Evolutionary conservation across 2,888 invertebrate species (phyloP), one percentile per base, ranked within the genome.

Genomic region (Clanis bilineata): DNA sequence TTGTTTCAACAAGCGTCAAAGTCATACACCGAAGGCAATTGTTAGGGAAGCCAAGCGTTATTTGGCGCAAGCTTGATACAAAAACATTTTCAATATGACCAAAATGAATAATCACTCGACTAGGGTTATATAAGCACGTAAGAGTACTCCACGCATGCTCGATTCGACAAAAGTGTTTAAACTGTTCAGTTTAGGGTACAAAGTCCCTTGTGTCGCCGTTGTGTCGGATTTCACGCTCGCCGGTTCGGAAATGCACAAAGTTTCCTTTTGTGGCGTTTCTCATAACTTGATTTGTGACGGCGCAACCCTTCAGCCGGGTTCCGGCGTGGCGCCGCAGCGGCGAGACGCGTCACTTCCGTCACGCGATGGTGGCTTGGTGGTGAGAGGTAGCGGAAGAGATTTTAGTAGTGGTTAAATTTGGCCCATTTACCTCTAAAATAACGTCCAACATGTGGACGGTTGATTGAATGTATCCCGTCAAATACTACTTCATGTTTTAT

Each of bases 211-310:
- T 57, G 56, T 62, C 61, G 56, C 69, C 70, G 70, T 70, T 76
- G 71, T 74, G 80, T 77, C 77, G 82, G 86, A 90, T 91, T 90
- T 90, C 86, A 90, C 85, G 89, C 88, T 89, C 82, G 86, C 72
- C 82, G 83, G 80, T 72, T 83, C 87, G 90, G 92, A 92, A 90
- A 90, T 90, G 90, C 90, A 87, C 88, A 86, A 90, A 92, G 90
- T 91, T 91, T 92, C 91, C 91, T 91, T 88, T 90, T 91, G 91
- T 91, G 90, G 90, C 85, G 83, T 85, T 85, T 86, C 86, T 89
- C 89, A 89, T 91, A 92, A 92, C 85, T 92, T 91, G 91, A 92
- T 92, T 92, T 92, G 92, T 90, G 90, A 89, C 88, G 80, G 83
- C 82, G 81, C 90, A 91, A 91, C 92, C 92, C 91, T 92, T 91